These are phyloP conservation scores for Macrostomum cliftonense DNA, from an alignment of 2,888 invertebrate species.

Conservation along the genomic window DNA sequence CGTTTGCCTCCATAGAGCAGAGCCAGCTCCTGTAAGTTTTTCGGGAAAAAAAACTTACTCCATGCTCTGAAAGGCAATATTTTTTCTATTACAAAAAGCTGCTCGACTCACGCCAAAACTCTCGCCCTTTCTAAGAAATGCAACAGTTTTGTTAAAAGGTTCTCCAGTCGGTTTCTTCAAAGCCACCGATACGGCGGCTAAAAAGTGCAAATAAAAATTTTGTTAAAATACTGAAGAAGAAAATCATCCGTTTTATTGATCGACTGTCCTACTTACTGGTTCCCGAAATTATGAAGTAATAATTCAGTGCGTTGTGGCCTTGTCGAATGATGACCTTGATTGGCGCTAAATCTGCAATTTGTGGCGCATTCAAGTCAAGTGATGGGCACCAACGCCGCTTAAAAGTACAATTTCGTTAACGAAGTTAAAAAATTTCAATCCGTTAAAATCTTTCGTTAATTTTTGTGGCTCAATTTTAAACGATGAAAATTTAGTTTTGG, in stretches of 20 bases:
- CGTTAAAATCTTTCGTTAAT: too few relatives aligned
- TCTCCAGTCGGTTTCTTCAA: conserved; percentile 16
- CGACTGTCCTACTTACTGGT: conserved; percentile 19
- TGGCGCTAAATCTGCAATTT: conserved; percentile 20
- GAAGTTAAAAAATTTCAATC: too few relatives aligned
- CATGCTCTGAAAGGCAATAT: too few relatives aligned
- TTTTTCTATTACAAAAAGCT: not conserved
- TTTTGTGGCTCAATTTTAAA: too few relatives aligned
- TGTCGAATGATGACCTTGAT: conserved; percentile 27
- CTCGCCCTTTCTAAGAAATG: conserved; percentile 26
- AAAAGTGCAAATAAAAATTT: not conserved
- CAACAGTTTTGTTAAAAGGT: conserved; percentile 19
- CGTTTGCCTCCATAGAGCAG: conserved; percentile 27
- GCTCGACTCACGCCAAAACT: conserved; percentile 25
- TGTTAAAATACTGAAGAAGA: too few relatives aligned
- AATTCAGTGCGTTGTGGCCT: conserved; percentile 26
- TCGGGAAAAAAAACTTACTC: too few relatives aligned
- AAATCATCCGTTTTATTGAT: too few relatives aligned
- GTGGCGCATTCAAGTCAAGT: too few relatives aligned
- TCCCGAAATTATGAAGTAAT: conserved; percentile 29
- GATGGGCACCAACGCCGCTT: too few relatives aligned
- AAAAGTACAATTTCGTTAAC: too few relatives aligned
- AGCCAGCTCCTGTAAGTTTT: conserved; percentile 25
- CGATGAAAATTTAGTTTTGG: too few relatives aligned
- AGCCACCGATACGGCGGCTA: conserved; percentile 7